Evolutionary conservation across 2,888 invertebrate species (phyloP), one percentile per base, ranked within the genome.

Genomic region (Drosophila quinaria): DNA sequence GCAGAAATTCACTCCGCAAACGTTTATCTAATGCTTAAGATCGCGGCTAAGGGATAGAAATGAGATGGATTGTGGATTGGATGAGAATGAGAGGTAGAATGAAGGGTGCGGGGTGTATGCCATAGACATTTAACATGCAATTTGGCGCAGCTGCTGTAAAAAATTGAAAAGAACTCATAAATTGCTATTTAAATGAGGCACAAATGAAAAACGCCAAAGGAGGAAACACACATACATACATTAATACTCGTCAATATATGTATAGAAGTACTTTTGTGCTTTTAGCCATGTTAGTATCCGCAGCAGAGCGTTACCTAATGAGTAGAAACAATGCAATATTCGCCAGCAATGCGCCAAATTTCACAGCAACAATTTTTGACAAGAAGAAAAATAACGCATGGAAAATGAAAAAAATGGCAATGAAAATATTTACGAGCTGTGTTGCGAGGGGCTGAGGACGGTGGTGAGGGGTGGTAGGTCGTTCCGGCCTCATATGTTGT

Each of bases 131-230:
- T 83, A 87, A 82, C 83, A 83, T 87, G 88, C 82, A 83, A 83
- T 88, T 88, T 88, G 71, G 63, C 83, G 89, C 83, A 83, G 87
- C 83, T 88, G 83, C 83, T 86, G 84, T 70, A 78, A 88, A 80
- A 79, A 79, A 79, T 75, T 80, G 63, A 44, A 71, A 62, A 62
- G 68, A 82, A 66, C 84, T 81, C 79, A 88, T 85, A 86, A 89
- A 89, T 86, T 86, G 89, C 82, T 80, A 89, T 89, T 89, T 86
- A 89, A 89, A 86, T 86, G 88, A 87, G 80, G 85, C 89, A 81
- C 72, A 90, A 89, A 88, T 88, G 87, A 71, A 81, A 81, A 59
- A 70, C 72, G 69, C 61, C 63, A 67, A 70, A 66, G 70, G 59
- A 44, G 67, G 60, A 54, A 49, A 61, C 58, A 42, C 62, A 68